Base-by-base conservation (phyloP, 2,888 invertebrate genomes). In the Nipponacmea schrenckii region DNA sequence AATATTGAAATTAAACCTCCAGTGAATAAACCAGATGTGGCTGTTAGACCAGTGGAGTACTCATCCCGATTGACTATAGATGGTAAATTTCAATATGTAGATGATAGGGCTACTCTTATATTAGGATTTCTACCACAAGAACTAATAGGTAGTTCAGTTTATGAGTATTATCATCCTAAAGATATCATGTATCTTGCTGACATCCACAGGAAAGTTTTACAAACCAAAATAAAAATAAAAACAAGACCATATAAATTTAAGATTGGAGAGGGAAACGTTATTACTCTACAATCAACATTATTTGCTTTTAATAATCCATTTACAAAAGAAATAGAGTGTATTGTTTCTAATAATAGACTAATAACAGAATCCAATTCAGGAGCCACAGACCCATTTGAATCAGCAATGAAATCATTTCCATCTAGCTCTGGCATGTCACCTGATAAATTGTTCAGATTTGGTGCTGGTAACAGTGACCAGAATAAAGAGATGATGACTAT, bases 71-170 rank as follows among this genome's bases (percentile, higher is more conserved):
- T 96, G 87, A 93, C 95, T 0, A 92, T 94, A 69, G 97, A 97
- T 87, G 96, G 96, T 7, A 97, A 96, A 90, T 96, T 96, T 89
- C 90, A 96, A 4, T 96, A 95, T 86, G 94, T 96, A 5, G 97
- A 97, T 88, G 96, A 96, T 89, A 93, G 96, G 87, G 95, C 95
- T 39, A 96, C 96, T 1, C 89, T 95, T 77, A 94, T 95, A 48
- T 91, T 96, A 74, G 97, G 97, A 1, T 97, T 94, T 90, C 91
- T 97, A 71, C 96, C 97, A 0, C 97, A 97, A 90, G 97, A 97
- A 90, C 90, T 97, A 66, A 90, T 96, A 27, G 96, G 96, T 50
- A 95, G 96, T 15, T 96, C 95, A 81, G 93, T 96, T 91, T 97
- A 97, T 88, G 97, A 97, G 90, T 96, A 96, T 90, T 95, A 94